phyloP scores from a whole-genome alignment of 2,888 invertebrate genomes.

The Acanthosepion pharaonis region DNA sequence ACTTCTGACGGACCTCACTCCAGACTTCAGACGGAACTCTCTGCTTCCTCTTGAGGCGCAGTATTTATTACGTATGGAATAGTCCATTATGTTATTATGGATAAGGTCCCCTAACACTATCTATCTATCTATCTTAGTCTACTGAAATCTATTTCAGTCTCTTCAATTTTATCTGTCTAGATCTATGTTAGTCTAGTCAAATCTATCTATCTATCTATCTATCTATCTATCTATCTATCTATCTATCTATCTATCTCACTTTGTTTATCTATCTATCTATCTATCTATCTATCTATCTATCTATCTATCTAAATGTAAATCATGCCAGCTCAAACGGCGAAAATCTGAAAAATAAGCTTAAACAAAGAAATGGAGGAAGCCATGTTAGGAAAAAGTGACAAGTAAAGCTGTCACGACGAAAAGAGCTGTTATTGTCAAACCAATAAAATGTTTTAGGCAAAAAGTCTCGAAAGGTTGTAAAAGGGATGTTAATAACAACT shows the following conservation, averaged over 20 bases:
- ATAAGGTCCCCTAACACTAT: too few species aligned
- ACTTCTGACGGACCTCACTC: too few species aligned
- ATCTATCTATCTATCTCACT: background rate
- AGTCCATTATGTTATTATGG: too few species aligned
- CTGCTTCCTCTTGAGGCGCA: too few species aligned
- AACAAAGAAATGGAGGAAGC: background rate
- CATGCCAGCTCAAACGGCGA: too few species aligned
- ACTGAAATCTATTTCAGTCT: too few species aligned
- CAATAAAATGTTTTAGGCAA: background rate
- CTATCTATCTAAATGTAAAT: background rate
- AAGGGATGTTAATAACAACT: background rate
- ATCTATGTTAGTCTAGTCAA: too few species aligned
- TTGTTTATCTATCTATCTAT: background rate
- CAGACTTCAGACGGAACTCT: too few species aligned
- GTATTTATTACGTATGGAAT: too few species aligned
- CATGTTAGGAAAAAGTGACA: background rate
- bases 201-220: too few species aligned
- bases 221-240: background rate
- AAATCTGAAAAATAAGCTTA: background rate
- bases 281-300: background rate
- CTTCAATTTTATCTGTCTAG: too few species aligned
- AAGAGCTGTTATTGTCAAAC: background rate
- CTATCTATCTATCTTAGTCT: too few species aligned
- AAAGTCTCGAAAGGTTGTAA: background rate
- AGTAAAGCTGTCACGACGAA: background rate